Conservation (phyloP, 2,888 invertebrate genomes). For the Trachelus iudaicus region DNA sequence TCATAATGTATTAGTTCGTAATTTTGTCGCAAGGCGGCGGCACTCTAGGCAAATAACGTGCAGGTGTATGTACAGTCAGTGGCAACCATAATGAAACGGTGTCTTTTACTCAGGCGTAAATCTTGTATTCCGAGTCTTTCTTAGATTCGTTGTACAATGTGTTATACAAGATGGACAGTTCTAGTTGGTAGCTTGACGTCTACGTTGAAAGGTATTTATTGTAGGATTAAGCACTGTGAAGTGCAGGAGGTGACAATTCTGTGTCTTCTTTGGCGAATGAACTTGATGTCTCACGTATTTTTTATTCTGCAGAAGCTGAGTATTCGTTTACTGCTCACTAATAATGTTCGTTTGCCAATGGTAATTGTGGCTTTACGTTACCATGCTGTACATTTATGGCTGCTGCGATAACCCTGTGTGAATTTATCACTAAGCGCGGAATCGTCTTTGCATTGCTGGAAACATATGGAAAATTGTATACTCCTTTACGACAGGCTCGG, state of each 20-base stretch:
- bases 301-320: not conserved
- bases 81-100: not conserved
- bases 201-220: conserved; percentile 8
- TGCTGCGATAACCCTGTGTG: not conserved
- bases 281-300: not conserved
- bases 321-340: not conserved
- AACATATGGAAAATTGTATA: not conserved
- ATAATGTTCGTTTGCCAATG: not conserved
- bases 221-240: not conserved
- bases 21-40: not conserved
- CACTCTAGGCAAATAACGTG: not conserved
- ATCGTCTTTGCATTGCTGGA: not conserved
- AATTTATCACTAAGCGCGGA: not conserved
- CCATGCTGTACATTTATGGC: not conserved
- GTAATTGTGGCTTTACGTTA: not conserved
- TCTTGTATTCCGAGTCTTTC: not conserved
- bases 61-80: not conserved
- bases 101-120: not conserved
- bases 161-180: not conserved
- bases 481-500: not conserved
- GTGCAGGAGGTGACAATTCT: not conserved
- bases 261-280: not conserved
- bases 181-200: conserved; percentile 1
- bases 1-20: not conserved
- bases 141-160: not conserved